phyloP scores from a whole-genome alignment of 2,888 invertebrate species.

The Epinotia nisella region DNA sequence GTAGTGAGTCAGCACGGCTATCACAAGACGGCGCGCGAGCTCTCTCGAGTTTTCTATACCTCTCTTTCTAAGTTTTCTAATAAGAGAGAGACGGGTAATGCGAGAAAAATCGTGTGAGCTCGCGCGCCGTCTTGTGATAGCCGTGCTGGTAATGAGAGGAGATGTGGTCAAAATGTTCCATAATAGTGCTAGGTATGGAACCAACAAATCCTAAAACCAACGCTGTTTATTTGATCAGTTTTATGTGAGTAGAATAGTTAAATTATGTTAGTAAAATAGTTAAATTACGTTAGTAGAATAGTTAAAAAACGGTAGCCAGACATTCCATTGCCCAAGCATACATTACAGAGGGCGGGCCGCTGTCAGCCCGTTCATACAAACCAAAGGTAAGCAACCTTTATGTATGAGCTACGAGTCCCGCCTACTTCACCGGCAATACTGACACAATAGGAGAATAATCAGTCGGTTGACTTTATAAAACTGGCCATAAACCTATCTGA shows the following conservation, averaged over 20 bases:
- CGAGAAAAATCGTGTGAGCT: no score
- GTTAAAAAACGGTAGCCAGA: constrained; percentile 24
- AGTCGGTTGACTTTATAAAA: constrained; percentile 5
- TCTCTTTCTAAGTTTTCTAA: no score
- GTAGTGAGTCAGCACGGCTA: no score
- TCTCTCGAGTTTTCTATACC: no score
- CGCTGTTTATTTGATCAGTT: no score
- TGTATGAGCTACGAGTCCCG: constrained; percentile 29
- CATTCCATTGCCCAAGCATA: constrained; percentile 32
- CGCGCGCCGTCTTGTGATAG: no score
- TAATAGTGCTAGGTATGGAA: background rate
- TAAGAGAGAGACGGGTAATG: no score
- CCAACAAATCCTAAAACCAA: no score
- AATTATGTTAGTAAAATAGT: no score
- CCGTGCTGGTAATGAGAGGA: background rate
- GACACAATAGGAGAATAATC: background rate
- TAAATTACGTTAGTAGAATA: no score
- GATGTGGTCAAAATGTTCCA: background rate
- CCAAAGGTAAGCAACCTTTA: constrained; percentile 38
- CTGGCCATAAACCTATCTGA: background rate
- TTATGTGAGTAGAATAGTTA: background rate
- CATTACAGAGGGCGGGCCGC: constrained; percentile 36
- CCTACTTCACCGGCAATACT: constrained; percentile 20
- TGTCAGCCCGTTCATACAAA: constrained; percentile 38
- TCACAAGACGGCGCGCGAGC: no score